Evolutionary conservation across 2,797 vertebrate genomes (phyloP).

Genomic region (Coluber constrictor): DNA sequence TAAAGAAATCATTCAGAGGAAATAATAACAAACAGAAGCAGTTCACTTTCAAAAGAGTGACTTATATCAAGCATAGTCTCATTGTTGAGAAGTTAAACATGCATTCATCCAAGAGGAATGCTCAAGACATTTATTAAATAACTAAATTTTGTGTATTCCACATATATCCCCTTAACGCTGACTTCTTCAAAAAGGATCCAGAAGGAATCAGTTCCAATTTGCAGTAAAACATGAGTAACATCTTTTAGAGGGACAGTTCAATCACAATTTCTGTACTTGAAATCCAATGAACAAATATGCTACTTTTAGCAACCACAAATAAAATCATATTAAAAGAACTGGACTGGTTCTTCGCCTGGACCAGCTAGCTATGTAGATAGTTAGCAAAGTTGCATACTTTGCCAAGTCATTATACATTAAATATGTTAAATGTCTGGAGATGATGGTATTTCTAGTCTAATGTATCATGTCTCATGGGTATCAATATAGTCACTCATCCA

Average conservation of each 20-base stretch:
- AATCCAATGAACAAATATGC: background rate
- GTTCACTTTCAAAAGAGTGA: background rate
- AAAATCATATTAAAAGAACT: background rate
- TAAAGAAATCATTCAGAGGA: background rate
- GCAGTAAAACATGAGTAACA: background rate
- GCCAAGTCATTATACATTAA: background rate
- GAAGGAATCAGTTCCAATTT: background rate
- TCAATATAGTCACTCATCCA: background rate
- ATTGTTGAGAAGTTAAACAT: background rate
- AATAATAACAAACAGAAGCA: background rate
- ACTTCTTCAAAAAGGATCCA: background rate
- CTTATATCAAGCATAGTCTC: background rate
- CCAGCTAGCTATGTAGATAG: background rate
- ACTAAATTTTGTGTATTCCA: background rate
- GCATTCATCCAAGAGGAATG: background rate
- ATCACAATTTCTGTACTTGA: background rate
- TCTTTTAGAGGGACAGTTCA: background rate
- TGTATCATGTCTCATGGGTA: background rate
- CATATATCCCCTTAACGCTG: background rate
- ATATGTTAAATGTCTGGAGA: background rate
- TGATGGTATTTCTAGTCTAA: background rate
- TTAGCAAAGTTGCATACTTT: background rate
- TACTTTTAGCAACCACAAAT: background rate
- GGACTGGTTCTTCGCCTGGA: background rate
- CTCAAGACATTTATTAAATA: background rate